Base-by-base conservation (phyloP, 1,140 invertebrate species). In the Asbolus verrucosus region DNA sequence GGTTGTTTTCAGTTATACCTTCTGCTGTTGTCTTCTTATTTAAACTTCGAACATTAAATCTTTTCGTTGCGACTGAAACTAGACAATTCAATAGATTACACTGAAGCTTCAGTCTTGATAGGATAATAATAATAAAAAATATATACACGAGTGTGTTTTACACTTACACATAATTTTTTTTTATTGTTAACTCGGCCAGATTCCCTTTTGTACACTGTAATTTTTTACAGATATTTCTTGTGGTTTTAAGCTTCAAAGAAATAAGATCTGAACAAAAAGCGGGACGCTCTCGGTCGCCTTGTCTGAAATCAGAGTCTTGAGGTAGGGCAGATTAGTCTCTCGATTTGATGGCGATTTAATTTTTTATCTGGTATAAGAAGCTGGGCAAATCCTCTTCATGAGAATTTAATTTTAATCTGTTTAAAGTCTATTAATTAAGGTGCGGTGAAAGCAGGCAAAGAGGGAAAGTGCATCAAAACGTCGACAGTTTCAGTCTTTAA, bases 1-100 rank as follows among this genome's bases (percentile, higher is more conserved):
- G 43, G 43, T 50, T 50, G 43, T 50, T 50, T 50, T 50, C 43
- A 50, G 5, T 50, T 21, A 19, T 50, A 19, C 15, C 43, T 21
- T 19, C 18, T 19, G n/a, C n/a, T n/a, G 41, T 19, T 46, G 33
- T 36, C 33, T 46, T 19, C 41, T 46, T 19, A 18, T n/a, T n/a
- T 18, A 19, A 24, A 50, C 43, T 50, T 50, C 6, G 21, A 18
- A 50, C 13, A 50, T 50, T 50, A 50, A 46, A 46, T 46, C 41
- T 19, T 46, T 36, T 36, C 33, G n/a, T 2, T n/a, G 11, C n/a
- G 33, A 36, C 33, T 4, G 21, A 50, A 50, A 21, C 1, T 21
- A 8, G 43, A 50, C 43, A 41, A 41, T 41, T 41, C 39, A 6
- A 1, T 14, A 1, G 15, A 41, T 14, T 14, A n/a, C n/a, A n/a